Evolutionary conservation across 2,888 invertebrate species (phyloP).

Genomic region (Zaprionus bogoriensis): DNA sequence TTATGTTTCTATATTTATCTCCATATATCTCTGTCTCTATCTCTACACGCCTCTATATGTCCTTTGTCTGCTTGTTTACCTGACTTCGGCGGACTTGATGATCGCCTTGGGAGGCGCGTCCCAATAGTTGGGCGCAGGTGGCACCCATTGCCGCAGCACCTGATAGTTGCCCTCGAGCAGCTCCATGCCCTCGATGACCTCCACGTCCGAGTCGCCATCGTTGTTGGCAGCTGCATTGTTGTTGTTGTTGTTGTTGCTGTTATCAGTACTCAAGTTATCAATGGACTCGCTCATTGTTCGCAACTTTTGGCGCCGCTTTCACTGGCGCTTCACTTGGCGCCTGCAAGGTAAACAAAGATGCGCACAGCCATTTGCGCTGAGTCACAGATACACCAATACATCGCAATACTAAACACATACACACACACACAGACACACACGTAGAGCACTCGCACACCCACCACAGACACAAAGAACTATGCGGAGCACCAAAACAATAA

Average conservation of each 20-base stretch:
- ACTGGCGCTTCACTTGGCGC: slow-evolving; percentile 19
- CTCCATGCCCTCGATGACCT: slow-evolving; percentile 82
- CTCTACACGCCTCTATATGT: no score
- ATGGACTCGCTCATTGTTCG: slow-evolving; percentile 68
- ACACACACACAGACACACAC: slow-evolving; percentile 16
- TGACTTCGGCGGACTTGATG: slow-evolving; percentile 82
- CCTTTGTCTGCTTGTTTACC: no score
- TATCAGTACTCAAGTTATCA: slow-evolving; percentile 72
- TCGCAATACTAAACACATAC: slow-evolving; percentile 7
- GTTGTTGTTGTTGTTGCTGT: slow-evolving; percentile 55
- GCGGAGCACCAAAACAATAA: slow-evolving; percentile 51
- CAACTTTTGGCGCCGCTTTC: slow-evolving; percentile 63
- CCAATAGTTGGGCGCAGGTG: slow-evolving; percentile 82
- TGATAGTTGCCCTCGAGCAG: slow-evolving; percentile 83
- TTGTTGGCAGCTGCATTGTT: slow-evolving; percentile 61
- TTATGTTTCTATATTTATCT: no score
- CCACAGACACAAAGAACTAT: slow-evolving; percentile 60
- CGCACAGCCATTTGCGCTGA: slow-evolving; percentile 71
- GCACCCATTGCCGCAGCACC: slow-evolving; percentile 82
- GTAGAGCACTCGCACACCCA: slow-evolving; percentile 4
- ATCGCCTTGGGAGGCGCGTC: slow-evolving; percentile 82
- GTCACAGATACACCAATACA: slow-evolving; percentile 30
- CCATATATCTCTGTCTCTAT: no score
- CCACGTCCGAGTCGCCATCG: slow-evolving; percentile 81
- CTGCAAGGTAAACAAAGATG: slow-evolving; percentile 61